These are phyloP conservation scores for Condylura cristata DNA, from an alignment of 2,113 vertebrate species.

Conservation along the genomic window DNA sequence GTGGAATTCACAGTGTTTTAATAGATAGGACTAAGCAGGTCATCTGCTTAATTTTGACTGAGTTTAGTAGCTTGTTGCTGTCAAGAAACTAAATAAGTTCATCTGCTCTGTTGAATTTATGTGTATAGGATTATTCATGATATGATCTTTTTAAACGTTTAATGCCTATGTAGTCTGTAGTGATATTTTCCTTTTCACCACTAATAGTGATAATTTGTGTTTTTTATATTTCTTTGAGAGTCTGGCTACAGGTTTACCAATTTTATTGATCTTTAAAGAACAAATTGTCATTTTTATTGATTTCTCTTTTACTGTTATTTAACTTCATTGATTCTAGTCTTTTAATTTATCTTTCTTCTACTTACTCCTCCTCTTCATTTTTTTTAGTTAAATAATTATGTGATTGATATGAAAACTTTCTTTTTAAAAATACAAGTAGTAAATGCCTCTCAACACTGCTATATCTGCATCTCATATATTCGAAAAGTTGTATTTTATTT, in stretches of 20 bases:
- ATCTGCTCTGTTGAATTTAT: background rate
- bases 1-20: background rate
- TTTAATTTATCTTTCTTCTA: background rate
- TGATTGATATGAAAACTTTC: background rate
- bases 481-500: background rate
- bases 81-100: background rate
- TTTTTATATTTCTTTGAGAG: conserved; percentile 53
- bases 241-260: conserved; percentile 44
- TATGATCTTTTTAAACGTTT: background rate
- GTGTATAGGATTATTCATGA: background rate
- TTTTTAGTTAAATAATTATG: background rate
- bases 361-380: background rate
- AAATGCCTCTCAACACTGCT: background rate
- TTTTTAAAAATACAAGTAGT: background rate
- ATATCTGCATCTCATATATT: background rate
- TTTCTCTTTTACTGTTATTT: conserved; percentile 65
- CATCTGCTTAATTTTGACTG: background rate
- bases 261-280: conserved; percentile 60
- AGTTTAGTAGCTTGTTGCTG: background rate
- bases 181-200: background rate
- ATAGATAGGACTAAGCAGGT: background rate
- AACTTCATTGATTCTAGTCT: conserved; percentile 50
- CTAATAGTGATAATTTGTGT: conserved; percentile 48
- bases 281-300: conserved; percentile 56
- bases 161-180: background rate